Conservation (phyloP, 2,797 vertebrate species). For the Myotis vivesi region DNA sequence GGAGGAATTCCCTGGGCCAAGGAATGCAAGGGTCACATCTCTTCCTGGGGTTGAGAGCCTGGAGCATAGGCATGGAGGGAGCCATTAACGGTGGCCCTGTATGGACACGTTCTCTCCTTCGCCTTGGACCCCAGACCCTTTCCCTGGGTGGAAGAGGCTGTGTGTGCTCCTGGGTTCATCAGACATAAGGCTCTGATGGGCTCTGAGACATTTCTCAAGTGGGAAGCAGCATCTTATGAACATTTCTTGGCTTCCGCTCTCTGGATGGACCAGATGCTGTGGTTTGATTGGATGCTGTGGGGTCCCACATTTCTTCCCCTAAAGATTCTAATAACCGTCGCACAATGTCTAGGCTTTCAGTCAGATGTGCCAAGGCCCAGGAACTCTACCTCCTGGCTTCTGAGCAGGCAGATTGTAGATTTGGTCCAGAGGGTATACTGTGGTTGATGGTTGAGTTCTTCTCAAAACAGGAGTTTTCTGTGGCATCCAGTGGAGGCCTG, state of each 20-base stretch:
- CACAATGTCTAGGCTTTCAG: not conserved
- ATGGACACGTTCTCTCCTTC: not conserved
- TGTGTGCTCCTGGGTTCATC: not conserved
- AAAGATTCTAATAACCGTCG: not conserved
- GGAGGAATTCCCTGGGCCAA: not conserved
- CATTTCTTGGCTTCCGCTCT: not conserved
- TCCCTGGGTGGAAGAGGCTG: not conserved
- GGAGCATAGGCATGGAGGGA: not conserved
- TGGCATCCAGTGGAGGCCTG: not conserved
- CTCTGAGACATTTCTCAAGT: not conserved
- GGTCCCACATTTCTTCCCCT: not conserved
- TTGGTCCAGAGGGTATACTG: not conserved
- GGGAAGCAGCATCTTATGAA: not conserved
- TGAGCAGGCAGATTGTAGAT: not conserved
- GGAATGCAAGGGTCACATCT: not conserved
- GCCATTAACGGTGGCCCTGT: not conserved
- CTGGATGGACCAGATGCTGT: not conserved
- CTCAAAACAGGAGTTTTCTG: not conserved
- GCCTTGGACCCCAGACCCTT: not conserved
- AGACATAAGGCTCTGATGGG: not conserved
- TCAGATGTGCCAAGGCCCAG: not conserved
- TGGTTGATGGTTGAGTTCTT: not conserved
- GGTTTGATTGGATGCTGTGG: not conserved
- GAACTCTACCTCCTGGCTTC: not conserved
- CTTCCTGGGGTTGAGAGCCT: not conserved